A percentile compares a stretch with the other conserved stretches of the same genome.
Evolutionary conservation across 1,140 invertebrate genomes (phyloP).

Genomic region (Megalonaias nervosa): DNA sequence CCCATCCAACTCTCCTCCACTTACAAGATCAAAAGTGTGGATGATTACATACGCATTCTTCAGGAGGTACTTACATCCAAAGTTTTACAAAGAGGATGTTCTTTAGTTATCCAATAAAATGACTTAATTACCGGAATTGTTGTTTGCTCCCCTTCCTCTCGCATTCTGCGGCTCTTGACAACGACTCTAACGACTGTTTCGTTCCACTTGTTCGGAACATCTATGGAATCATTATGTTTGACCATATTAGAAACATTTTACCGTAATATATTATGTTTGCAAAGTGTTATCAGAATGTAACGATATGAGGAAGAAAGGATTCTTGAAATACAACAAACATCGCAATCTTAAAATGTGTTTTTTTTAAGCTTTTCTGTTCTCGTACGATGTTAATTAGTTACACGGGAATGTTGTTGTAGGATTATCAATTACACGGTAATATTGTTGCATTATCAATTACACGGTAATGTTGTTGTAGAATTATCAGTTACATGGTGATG

Average conservation of each 20-base stretch:
- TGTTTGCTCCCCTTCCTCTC: not conserved
- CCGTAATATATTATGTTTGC: too few relatives aligned
- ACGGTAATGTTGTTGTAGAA: not conserved
- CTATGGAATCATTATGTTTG: not conserved
- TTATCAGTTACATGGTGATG: not conserved
- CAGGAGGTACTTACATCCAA: constrained; percentile 38
- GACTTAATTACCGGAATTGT: too few relatives aligned
- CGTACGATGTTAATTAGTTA: too few relatives aligned
- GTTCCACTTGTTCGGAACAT: not conserved
- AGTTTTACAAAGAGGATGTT: not conserved
- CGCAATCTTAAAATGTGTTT: too few relatives aligned
- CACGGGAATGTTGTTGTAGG: not conserved
- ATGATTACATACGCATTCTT: constrained; percentile 54
- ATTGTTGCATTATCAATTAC: too few relatives aligned
- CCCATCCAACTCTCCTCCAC: constrained; percentile 63
- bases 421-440: not conserved
- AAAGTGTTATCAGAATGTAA: too few relatives aligned
- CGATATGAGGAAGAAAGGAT: too few relatives aligned
- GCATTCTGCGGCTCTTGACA: not conserved
- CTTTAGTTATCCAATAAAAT: not conserved
- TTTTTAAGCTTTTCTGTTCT: too few relatives aligned
- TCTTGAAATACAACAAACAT: too few relatives aligned
- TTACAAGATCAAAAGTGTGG: constrained; percentile 53
- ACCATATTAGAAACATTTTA: not conserved
- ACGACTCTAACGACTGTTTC: too few relatives aligned